These are phyloP conservation scores for Mormyrus iriodes DNA, from an alignment of 2,113 vertebrate species.

Conservation along the genomic window DNA sequence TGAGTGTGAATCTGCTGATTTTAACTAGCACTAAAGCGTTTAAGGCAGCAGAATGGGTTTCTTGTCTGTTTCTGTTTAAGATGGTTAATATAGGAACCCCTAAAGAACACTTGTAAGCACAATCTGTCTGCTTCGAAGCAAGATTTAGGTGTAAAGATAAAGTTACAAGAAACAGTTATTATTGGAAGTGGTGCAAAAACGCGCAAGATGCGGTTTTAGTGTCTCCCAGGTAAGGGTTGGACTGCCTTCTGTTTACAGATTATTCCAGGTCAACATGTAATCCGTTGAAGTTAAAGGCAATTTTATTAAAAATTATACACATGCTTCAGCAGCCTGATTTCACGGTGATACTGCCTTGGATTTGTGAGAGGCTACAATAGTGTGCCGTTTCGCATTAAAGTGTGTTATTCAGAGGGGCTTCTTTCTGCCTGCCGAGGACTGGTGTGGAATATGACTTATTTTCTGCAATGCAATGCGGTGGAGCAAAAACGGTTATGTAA, in stretches of 20 bases:
- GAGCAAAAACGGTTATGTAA: neutral
- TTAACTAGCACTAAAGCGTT: neutral
- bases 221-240: neutral
- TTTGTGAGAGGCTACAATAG: neutral
- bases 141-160: neutral
- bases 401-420: neutral
- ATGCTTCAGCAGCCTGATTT: neutral
- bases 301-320: neutral
- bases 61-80: neutral
- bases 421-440: neutral
- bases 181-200: neutral
- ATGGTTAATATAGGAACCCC: neutral
- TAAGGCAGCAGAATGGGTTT: neutral
- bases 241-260: neutral
- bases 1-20: neutral
- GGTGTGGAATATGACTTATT: neutral
- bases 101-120: neutral
- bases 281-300: neutral
- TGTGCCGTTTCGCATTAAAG: neutral
- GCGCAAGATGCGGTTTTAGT: neutral
- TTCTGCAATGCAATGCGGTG: slow-evolving; percentile 8
- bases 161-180: neutral
- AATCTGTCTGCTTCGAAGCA: neutral
- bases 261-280: neutral
- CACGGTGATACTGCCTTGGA: too few relatives aligned